Percentiles rank a stretch among this genome's conserved stretches.
Evolutionary conservation across 2,888 invertebrate species (phyloP).

Genomic region (Flabesymbios commensalis): DNA sequence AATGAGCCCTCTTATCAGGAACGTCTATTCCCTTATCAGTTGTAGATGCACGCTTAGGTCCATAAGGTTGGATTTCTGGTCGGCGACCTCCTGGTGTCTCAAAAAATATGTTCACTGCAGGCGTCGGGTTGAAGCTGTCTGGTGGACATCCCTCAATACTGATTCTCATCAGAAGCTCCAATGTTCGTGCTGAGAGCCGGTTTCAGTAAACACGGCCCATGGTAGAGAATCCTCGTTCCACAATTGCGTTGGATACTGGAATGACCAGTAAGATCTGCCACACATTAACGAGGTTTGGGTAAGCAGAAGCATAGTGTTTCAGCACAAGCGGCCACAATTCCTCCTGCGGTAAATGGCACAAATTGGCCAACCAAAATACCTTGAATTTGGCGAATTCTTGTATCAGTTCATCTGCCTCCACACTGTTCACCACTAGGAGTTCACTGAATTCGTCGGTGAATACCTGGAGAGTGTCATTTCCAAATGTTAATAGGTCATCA

Average conservation of each 20-base stretch:
- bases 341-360: neutral
- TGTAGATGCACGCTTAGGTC: too few species aligned
- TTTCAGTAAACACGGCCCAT: slow-evolving; percentile 3
- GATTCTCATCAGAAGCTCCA: slow-evolving; percentile 7
- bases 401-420: neutral
- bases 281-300: slow-evolving; percentile 6
- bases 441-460: too few species aligned
- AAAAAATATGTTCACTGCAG: neutral
- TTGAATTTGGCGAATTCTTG: neutral
- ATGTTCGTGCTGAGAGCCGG: neutral
- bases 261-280: neutral
- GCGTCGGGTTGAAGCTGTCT: slow-evolving; percentile 2
- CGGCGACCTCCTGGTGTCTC: too few species aligned
- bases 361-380: slow-evolving; percentile 1
- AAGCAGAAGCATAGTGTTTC: neutral
- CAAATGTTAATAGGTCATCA: too few species aligned
- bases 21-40: too few species aligned
- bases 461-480: too few species aligned
- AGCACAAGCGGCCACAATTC: neutral
- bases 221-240: slow-evolving; percentile 7
- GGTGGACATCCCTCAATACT: neutral
- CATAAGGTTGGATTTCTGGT: too few species aligned
- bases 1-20: too few species aligned
- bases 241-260: slow-evolving; percentile 10
- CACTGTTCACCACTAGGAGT: neutral